These are phyloP conservation scores for Loxodonta africana DNA, from an alignment of 2,113 vertebrate species.

Conservation along the genomic window DNA sequence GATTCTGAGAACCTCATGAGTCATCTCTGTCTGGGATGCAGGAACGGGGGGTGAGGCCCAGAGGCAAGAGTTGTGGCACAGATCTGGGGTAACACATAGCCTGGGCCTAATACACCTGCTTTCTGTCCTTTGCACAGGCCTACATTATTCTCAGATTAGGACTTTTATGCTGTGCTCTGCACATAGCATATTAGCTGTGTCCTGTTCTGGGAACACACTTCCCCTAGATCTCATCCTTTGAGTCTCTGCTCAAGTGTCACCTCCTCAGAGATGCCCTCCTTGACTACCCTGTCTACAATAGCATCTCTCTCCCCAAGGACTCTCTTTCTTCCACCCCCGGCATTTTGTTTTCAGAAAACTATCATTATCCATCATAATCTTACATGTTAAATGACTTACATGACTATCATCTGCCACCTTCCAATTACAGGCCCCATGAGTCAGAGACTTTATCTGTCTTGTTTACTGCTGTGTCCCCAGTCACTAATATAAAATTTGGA, in stretches of 20 bases:
- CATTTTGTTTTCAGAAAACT: not conserved
- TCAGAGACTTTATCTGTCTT: not conserved
- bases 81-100: not conserved
- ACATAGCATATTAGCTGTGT: too few species aligned
- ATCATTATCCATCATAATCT: not conserved
- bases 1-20: not conserved
- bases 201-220: not conserved
- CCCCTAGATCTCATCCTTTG: not conserved
- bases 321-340: not conserved
- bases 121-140: not conserved
- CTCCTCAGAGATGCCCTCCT: not conserved
- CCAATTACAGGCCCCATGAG: not conserved
- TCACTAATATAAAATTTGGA: not conserved
- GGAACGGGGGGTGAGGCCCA: not conserved
- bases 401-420: not conserved
- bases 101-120: not conserved
- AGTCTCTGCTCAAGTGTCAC: not conserved
- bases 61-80: not conserved
- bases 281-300: not conserved
- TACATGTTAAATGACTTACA: not conserved
- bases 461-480: not conserved
- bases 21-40: not conserved
- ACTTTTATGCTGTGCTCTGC: rapidly evolving
- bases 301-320: rapidly evolving
- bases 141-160: not conserved